Base-by-base conservation (phyloP, 37 sponge, comb jelly and placozoan species). In the Oopsacas minuta region DNA sequence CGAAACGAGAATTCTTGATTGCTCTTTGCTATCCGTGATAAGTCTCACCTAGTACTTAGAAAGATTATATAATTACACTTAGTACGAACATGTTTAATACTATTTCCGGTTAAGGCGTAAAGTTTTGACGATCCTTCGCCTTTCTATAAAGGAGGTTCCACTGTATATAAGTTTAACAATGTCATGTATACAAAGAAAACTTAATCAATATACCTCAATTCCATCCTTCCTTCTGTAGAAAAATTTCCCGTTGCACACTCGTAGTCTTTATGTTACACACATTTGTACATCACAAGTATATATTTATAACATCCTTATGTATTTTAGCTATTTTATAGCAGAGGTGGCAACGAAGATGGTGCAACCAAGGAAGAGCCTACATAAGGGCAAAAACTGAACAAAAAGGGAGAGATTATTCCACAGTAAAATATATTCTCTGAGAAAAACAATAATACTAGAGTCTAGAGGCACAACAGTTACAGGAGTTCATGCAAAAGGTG, bases 1-100 rank as follows among this genome's bases (percentile, higher is more conserved):
- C 32, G 87, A 85, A 52, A 35, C 75, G 3, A 89, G 52, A 39
- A 91, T 91, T 37, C 83, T 88, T 8, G 36, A 23, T 38, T 46
- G 36, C 37, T 86, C 87, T 81, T 52, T 53, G 35, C 36, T 81
- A 46, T 32, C 34, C 17, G 37, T 81, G 37, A 85, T 85, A 32
- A 39, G 61, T 39, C 39, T 52, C 37, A 85, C 86, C 37, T 83
- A 42, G 15, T 42, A 42, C 15, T 42, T 42, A 42, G 49, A 42
- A 42, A 15, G 49, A 42, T 42, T 15, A 42, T 42, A 42, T 15
- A 42, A 15, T 42, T 17, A 15, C 8, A 42, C 49, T 42, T 42
- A 42, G 49, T 42, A 42, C 15, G 49, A 42, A 42, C 49, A 42
- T 15, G 49, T 8, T 42, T 42, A 42, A 42, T 42, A 42, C 49